These are phyloP conservation scores for Trichonephila inaurata DNA, from an alignment of 1,140 invertebrate species.

Conservation along the genomic window DNA sequence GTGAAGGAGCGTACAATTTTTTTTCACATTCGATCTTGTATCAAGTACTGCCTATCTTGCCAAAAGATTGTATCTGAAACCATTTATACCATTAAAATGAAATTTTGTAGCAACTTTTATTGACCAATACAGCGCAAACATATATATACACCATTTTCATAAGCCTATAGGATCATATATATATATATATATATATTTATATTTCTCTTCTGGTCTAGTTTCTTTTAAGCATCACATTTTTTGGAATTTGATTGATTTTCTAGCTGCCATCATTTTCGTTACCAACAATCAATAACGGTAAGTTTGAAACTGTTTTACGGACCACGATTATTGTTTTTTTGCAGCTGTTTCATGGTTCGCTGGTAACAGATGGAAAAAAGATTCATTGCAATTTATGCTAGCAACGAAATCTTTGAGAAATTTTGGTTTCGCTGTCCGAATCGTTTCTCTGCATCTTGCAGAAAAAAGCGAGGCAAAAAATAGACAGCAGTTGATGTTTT, in stretches of 20 bases:
- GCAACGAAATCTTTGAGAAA: not conserved
- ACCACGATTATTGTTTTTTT: constrained; percentile 42
- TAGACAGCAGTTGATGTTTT: not conserved
- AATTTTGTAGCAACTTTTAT: not conserved
- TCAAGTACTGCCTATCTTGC: not conserved
- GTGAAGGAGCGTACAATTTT: not conserved
- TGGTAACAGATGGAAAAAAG: constrained; percentile 21
- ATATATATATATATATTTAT: not conserved
- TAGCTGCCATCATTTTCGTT: constrained; percentile 29
- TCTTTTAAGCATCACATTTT: constrained; percentile 31
- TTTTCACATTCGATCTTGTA: not conserved
- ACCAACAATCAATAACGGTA: constrained; percentile 7
- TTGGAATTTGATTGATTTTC: constrained; percentile 31
- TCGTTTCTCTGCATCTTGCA: not conserved
- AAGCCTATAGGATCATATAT: not conserved
- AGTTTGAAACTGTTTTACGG: constrained; percentile 27
- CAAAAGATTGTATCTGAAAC: not conserved
- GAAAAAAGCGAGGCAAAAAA: not conserved
- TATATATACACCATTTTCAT: not conserved
- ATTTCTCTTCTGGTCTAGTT: not conserved
- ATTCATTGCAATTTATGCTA: constrained; percentile 34
- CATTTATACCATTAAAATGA: not conserved
- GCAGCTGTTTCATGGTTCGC: constrained; percentile 41
- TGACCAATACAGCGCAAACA: not conserved
- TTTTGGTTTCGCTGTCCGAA: not conserved